Conservation (phyloP, 2,888 invertebrate genomes). For the Brachyopa scutellaris region DNA sequence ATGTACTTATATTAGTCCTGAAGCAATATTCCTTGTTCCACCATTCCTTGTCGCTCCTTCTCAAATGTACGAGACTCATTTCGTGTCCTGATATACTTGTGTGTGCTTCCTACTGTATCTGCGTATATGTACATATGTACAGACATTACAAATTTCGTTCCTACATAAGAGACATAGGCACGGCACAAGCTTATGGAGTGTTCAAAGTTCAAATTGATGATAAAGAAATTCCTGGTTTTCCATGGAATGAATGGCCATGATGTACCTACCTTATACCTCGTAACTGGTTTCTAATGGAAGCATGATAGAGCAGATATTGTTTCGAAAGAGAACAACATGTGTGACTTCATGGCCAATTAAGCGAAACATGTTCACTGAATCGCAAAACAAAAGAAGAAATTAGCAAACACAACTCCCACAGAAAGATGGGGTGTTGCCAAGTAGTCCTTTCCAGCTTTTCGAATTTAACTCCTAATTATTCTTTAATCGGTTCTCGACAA, state of each 20-base stretch:
- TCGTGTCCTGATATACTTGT: no score
- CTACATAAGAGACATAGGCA: no score
- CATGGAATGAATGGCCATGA: not conserved
- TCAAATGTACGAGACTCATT: no score
- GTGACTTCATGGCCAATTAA: constrained; percentile 27
- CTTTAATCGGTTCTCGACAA: no score
- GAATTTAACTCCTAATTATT: not conserved
- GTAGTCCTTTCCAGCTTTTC: not conserved
- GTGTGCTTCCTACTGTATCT: no score
- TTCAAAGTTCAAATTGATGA: constrained; percentile 15
- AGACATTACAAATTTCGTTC: no score
- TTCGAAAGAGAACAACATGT: constrained; percentile 7
- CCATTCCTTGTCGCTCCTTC: no score
- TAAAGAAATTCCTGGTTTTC: constrained; percentile 1
- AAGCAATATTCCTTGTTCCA: no score
- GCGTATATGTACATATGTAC: no score
- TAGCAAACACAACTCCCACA: not conserved
- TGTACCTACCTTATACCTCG: no score
- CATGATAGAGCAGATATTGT: not conserved
- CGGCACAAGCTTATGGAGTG: no score
- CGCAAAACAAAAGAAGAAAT: not conserved
- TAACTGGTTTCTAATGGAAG: not conserved
- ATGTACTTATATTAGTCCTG: no score
- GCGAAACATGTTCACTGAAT: constrained; percentile 3
- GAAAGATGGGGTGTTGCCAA: not conserved